These are phyloP conservation scores for Agapostemon virescens DNA, from an alignment of 2,888 invertebrate species.

Conservation along the genomic window DNA sequence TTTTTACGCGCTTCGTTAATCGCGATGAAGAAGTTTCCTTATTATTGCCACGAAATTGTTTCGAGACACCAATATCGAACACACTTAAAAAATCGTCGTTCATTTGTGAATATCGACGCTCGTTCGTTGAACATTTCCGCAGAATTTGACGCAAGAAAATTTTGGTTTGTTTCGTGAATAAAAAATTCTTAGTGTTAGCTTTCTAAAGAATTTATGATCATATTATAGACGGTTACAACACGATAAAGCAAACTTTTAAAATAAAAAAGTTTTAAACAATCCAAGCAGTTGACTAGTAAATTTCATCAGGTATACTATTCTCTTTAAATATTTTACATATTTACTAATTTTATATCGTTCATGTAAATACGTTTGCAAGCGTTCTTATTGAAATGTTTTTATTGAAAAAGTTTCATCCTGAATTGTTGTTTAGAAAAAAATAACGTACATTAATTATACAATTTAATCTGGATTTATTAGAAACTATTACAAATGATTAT, in stretches of 20 bases:
- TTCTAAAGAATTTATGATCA: not conserved
- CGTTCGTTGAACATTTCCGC: slow-evolving; percentile 13
- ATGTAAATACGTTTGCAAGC: not conserved
- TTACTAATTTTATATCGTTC: not conserved
- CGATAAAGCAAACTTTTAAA: slow-evolving; percentile 16
- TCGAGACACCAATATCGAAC: not conserved
- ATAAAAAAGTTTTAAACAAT: not conserved
- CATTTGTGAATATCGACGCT: slow-evolving; percentile 52
- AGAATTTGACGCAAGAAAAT: slow-evolving; percentile 38
- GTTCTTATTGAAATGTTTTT: no score
- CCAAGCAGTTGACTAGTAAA: not conserved
- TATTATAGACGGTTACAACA: not conserved
- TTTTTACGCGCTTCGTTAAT: not conserved
- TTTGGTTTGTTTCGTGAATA: slow-evolving; percentile 15
- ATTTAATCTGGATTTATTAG: not conserved
- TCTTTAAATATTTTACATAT: not conserved
- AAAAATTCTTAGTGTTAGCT: slow-evolving; percentile 50
- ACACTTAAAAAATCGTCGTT: slow-evolving; percentile 23
- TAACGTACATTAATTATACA: not conserved
- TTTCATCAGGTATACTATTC: slow-evolving; percentile 14
- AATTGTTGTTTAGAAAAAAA: no score
- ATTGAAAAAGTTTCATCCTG: no score
- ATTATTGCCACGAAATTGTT: not conserved
- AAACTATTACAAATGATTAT: not conserved
- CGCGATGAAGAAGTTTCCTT: not conserved